Base-by-base conservation (phyloP, 2,888 invertebrate genomes). In the Heliconius cydno region DNA sequence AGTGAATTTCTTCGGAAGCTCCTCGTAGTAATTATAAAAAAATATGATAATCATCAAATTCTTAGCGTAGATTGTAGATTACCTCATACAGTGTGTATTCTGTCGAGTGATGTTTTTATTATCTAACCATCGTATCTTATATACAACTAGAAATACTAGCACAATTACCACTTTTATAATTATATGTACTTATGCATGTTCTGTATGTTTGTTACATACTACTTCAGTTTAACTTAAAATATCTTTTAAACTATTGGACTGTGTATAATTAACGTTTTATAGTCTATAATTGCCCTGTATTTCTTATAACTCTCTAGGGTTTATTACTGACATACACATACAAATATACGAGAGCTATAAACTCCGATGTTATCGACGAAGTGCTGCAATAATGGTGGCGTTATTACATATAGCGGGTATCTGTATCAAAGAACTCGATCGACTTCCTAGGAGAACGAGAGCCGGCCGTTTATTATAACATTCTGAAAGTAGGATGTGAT, bases 101-200 rank as follows among this genome's bases (percentile, higher is more conserved):
- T 30, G 66, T 90, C 90, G 89, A 88, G 86, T 92, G 91, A 90
- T 91, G 90, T 90, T 91, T 90, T 89, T 90, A 85, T 87, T 92
- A 93, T 92, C 92, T 83, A 83, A 74, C 79, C 67, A 74, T 75
- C 81, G 52, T 52, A 77, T 84, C 83, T 83, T 77, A 76, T 80
- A 81, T 2, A 79, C 76, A 79, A 75, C 63, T 73, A 79, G 76
- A 70, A 79, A 34, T 71, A 38, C 86, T 86, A 86, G 86, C 86
- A 86, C 86, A 87, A 87, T 88, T 88, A 90, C 90, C 90, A 92
- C 91, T 91, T 87, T 87, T 85, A 65, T 65, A 65, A 28, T 57
- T 52, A 67, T 68, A 76, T 25, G 22, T 10, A 60, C 60, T 3
- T 22, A 22, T 57, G 12, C 4, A 63, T 30, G n/a, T n/a, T 57